phyloP scores from a whole-genome alignment of 2,888 invertebrate species.

The Ischnus inquisitorius region DNA sequence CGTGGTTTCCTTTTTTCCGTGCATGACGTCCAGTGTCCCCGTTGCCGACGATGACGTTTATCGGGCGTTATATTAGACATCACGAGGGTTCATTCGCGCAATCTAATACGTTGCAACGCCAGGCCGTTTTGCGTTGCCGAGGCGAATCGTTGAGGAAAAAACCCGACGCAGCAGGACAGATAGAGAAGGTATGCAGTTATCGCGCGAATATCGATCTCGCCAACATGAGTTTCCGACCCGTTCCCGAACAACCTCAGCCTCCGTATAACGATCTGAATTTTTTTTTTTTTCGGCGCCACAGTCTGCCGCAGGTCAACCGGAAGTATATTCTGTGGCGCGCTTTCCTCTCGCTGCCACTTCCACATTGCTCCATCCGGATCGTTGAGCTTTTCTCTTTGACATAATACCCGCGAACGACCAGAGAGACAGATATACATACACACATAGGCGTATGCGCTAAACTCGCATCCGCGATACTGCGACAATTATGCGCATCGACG shows the following conservation, averaged over 20 bases:
- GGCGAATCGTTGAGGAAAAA: conserved; percentile 28
- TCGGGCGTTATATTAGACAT: not conserved
- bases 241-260: conserved; percentile 67
- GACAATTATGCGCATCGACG: not conserved
- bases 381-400: conserved; percentile 65
- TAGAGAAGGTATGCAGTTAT: conserved; percentile 32
- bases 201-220: conserved; percentile 68
- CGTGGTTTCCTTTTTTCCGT: too few relatives aligned
- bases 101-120: conserved; percentile 28
- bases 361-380: conserved; percentile 53
- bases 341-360: conserved; percentile 1
- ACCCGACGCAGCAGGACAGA: conserved; percentile 32
- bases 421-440: not conserved
- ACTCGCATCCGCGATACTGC: not conserved
- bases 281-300: conserved; percentile 72
- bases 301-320: conserved; percentile 73
- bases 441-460: not conserved
- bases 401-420: conserved; percentile 19
- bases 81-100: not conserved
- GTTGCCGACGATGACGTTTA: not conserved
- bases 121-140: conserved; percentile 11
- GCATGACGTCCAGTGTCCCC: too few relatives aligned
- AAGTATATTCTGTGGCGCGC: conserved; percentile 70
- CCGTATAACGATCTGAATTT: conserved; percentile 72
- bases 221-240: conserved; percentile 65